phyloP scores from a whole-genome alignment of 53 echinoderm and acorn worm species.

The Patiria pectinifera region DNA sequence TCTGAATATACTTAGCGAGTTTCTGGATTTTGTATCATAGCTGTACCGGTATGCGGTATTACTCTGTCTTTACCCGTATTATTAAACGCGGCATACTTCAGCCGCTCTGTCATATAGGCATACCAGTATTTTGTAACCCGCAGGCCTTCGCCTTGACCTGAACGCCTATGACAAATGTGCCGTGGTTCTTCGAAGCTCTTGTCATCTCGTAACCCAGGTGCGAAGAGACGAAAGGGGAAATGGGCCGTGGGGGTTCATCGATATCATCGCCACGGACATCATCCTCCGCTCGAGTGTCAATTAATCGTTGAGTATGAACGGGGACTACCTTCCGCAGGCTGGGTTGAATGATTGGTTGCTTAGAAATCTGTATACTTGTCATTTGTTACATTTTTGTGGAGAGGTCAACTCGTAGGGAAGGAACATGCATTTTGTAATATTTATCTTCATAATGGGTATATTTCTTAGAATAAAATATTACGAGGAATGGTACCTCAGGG shows the following conservation, averaged over 20 bases:
- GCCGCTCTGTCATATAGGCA: neutral
- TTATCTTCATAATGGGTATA: too few relatives aligned
- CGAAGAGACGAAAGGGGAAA: neutral
- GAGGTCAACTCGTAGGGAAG: too few relatives aligned
- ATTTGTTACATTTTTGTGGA: too few relatives aligned
- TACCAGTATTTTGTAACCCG: neutral
- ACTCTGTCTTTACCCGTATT: too few relatives aligned
- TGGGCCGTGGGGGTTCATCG: too few relatives aligned
- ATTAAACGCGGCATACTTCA: neutral
- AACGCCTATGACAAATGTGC: neutral
- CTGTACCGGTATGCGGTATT: neutral
- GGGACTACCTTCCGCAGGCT: neutral
- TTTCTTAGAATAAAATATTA: too few relatives aligned
- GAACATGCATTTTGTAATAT: too few relatives aligned
- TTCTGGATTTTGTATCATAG: too few relatives aligned
- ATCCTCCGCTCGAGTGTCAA: constrained; percentile 1
- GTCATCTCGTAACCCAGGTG: constrained; percentile 35
- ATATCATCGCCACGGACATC: neutral
- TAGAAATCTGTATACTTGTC: neutral
- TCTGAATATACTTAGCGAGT: too few relatives aligned
- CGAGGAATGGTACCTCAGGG: too few relatives aligned
- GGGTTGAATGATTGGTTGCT: neutral
- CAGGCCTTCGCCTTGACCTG: constrained; percentile 20
- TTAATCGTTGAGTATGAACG: constrained; percentile 4
- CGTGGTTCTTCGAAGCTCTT: neutral